These are phyloP conservation scores for Buathra laborator DNA, from an alignment of 2,888 invertebrate genomes.

Conservation along the genomic window DNA sequence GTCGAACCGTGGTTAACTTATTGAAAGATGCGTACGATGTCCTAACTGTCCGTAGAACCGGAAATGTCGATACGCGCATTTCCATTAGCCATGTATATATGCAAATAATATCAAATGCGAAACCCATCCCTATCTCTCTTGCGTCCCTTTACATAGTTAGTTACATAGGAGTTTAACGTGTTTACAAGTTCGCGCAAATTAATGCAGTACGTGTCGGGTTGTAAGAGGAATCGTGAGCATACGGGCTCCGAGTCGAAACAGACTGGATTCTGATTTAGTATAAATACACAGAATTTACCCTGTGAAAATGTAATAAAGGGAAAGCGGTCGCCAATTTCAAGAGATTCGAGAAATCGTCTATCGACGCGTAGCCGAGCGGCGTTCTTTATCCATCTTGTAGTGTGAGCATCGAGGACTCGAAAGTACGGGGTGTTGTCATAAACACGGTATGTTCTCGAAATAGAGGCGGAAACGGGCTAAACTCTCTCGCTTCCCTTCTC, in stretches of 20 bases:
- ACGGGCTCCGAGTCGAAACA: slow-evolving; percentile 1
- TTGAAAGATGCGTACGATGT: slow-evolving; percentile 56
- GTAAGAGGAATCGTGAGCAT: neutral
- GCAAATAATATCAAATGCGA: slow-evolving; percentile 23
- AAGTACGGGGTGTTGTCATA: slow-evolving; percentile 36
- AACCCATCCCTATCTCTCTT: neutral
- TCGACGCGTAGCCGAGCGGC: slow-evolving; percentile 11
- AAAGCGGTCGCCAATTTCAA: slow-evolving; percentile 37
- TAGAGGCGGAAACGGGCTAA: slow-evolving; percentile 33
- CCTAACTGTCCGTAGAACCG: slow-evolving; percentile 44
- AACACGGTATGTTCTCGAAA: slow-evolving; percentile 25
- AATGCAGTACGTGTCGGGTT: slow-evolving; percentile 17
- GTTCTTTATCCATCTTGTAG: slow-evolving; percentile 26
- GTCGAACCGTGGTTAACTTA: slow-evolving; percentile 60
- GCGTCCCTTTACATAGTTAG: too few species aligned
- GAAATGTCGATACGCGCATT: slow-evolving; percentile 37
- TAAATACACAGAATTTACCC: slow-evolving; percentile 56
- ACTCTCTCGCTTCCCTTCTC: slow-evolving; percentile 10
- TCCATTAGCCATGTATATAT: slow-evolving; percentile 24
- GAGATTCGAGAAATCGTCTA: neutral
- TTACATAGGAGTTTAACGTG: slow-evolving; percentile 4
- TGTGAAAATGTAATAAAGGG: slow-evolving; percentile 64
- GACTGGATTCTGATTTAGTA: slow-evolving; percentile 27
- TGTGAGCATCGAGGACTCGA: slow-evolving; percentile 12
- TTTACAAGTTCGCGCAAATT: neutral